Conservation (phyloP, 2,797 vertebrate genomes). For the Pseudochaenichthys georgianus region DNA sequence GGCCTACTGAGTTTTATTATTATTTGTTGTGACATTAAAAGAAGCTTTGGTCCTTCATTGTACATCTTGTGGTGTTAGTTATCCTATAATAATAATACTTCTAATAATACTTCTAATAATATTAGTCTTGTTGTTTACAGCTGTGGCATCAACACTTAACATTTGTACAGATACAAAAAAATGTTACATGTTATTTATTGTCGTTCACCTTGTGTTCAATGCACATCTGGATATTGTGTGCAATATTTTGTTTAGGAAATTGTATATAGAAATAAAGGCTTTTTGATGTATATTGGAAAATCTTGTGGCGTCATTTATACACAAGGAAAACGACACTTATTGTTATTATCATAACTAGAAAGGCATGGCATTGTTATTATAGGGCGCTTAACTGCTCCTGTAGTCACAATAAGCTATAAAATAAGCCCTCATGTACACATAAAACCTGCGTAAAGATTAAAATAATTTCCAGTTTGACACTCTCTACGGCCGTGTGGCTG, state of each 20-base stretch:
- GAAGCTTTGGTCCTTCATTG: conserved; percentile 48
- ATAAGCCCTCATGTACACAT: conserved; percentile 15
- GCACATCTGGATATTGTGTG: conserved; percentile 80
- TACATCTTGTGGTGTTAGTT: conserved; percentile 66
- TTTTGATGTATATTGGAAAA: conserved; percentile 79
- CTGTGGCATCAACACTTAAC: conserved; percentile 53
- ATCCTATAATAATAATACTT: conserved; percentile 30
- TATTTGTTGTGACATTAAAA: conserved; percentile 31
- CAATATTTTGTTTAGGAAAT: conserved; percentile 85
- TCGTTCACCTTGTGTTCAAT: conserved; percentile 74
- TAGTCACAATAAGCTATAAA: conserved; percentile 24
- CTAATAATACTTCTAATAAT: too few relatives aligned
- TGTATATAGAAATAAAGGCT: conserved; percentile 85
- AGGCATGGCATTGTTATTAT: neutral
- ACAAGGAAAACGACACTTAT: neutral
- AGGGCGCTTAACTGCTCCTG: neutral
- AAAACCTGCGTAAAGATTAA: conserved; percentile 13
- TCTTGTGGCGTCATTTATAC: conserved; percentile 48
- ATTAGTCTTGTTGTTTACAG: conserved; percentile 64
- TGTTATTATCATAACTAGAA: neutral
- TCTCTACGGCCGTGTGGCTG: conserved; percentile 22
- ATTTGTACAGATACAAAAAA: conserved; percentile 73
- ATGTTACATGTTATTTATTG: conserved; percentile 83
- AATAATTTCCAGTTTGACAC: conserved; percentile 30
- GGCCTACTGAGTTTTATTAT: conserved; percentile 40